Percentiles rank a stretch among this genome's conserved stretches.
Conservation (phyloP, 2,888 invertebrate genomes). For the Pseudococcus longispinus region DNA sequence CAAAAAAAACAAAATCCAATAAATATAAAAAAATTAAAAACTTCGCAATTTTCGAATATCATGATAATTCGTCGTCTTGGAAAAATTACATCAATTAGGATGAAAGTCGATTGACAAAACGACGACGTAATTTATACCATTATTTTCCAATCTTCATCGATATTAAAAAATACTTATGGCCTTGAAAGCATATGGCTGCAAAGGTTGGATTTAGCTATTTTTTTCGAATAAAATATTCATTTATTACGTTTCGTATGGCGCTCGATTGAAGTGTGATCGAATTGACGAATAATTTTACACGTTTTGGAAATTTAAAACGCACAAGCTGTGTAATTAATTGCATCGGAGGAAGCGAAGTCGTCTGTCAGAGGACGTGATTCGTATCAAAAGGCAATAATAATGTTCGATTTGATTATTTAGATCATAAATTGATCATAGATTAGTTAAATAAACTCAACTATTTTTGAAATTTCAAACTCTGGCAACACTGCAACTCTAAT, state of each 20-base stretch:
- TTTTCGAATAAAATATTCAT: not conserved
- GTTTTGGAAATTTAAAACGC: not conserved
- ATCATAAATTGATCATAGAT: too few relatives aligned
- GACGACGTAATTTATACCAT: not conserved
- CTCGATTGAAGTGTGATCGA: not conserved
- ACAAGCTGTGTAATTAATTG: not conserved
- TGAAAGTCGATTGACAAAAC: not conserved
- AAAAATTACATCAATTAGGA: not conserved
- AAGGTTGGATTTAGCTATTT: not conserved
- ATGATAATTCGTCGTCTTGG: not conserved
- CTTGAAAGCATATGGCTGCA: not conserved
- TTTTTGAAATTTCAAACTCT: not conserved
- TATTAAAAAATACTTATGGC: not conserved
- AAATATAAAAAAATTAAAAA: constrained; percentile 10
- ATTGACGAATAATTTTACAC: not conserved
- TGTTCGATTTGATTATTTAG: too few relatives aligned
- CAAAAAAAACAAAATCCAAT: constrained; percentile 29
- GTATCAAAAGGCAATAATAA: not conserved
- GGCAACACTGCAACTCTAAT: not conserved
- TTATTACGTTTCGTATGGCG: not conserved
- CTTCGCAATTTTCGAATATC: not conserved
- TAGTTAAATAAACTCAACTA: too few relatives aligned
- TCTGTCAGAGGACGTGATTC: not conserved
- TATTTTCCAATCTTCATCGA: not conserved
- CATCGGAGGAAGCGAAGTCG: not conserved